These are phyloP conservation scores for Oreochromis aureus DNA, from an alignment of 2,113 vertebrate genomes.

Conservation along the genomic window DNA sequence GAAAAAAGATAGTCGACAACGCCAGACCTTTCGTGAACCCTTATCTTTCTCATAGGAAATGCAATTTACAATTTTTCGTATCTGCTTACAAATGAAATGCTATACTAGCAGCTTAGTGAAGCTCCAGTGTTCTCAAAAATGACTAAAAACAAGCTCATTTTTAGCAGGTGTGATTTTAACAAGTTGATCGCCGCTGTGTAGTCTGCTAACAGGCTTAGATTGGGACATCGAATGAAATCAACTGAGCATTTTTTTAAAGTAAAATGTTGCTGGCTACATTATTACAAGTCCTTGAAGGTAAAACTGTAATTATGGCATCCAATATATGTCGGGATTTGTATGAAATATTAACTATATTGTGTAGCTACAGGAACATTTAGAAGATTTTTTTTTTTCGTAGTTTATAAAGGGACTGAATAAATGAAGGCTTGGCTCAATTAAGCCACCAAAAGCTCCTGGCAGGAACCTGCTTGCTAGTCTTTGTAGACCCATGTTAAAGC, in stretches of 20 bases:
- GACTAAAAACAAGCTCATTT: neutral
- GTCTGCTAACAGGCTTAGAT: neutral
- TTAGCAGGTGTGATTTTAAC: neutral
- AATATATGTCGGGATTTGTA: neutral
- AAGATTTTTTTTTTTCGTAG: neutral
- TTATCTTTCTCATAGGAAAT: neutral
- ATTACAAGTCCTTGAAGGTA: neutral
- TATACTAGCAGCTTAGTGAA: neutral
- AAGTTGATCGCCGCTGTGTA: neutral
- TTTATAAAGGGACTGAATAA: neutral
- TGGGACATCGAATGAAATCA: neutral
- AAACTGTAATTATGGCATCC: neutral
- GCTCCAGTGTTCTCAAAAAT: neutral
- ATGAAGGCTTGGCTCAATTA: neutral
- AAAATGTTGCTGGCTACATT: neutral
- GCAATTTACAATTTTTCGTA: neutral
- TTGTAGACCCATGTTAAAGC: neutral
- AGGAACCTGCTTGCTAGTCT: neutral
- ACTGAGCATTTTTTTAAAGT: neutral
- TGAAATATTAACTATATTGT: neutral
- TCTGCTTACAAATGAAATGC: neutral
- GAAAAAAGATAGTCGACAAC: neutral
- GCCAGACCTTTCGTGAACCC: neutral
- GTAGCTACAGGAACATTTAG: neutral
- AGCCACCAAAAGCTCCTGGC: neutral